Base-by-base conservation (phyloP, 2,113 vertebrate species). In the Polypterus senegalus region DNA sequence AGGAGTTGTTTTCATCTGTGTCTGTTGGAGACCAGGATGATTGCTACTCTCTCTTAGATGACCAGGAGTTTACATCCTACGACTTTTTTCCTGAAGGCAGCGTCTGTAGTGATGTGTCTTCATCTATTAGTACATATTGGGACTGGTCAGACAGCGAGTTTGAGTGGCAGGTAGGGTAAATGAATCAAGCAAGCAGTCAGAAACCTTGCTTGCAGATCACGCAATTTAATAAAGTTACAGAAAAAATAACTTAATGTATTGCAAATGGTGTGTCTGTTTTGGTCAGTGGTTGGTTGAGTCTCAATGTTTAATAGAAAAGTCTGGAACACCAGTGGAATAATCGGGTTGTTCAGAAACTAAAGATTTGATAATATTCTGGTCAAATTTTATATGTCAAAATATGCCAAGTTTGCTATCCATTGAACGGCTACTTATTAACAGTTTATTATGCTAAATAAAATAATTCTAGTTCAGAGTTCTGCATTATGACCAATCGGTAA, bases 91-190 rank as follows among this genome's bases (percentile, higher is more conserved):
- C 94, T 0, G 96, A 99, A 69, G 96, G 95, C 3, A 98, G 95
- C 2, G 96, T 99, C 54, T 99, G 95, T 83, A 99, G 96, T 10
- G 96, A 99, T 59, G 95, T 98, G 11, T 99, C 96, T 2, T 99
- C 96, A n/a, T 97, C 94, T 44, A 97, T 98, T 75, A 97, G 93
- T 77, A 98, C 94, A 0, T 98, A 98, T 61, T 99, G 94, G 94
- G 96, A 99, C 75, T 99, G 96, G 96, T 99, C 96, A 7, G 96
- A 99, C 80, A 97, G 94, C 1, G 96, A 99, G 71, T 98, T 99
- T 84, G 96, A 99, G 72, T 99, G 96, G 95, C 96, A 99, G 94
- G 96, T 98, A 77, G 75, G 79, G 27, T 27, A 27, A 27, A 27
- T 27, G 27, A 27, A 27, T 27, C 27, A 27, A 27, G 27, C 27